Evolutionary conservation across 35 echinoderm and acorn worm species (phyloP), one percentile per base, ranked within the genome.

Genomic region (Stichopus chloronotus): DNA sequence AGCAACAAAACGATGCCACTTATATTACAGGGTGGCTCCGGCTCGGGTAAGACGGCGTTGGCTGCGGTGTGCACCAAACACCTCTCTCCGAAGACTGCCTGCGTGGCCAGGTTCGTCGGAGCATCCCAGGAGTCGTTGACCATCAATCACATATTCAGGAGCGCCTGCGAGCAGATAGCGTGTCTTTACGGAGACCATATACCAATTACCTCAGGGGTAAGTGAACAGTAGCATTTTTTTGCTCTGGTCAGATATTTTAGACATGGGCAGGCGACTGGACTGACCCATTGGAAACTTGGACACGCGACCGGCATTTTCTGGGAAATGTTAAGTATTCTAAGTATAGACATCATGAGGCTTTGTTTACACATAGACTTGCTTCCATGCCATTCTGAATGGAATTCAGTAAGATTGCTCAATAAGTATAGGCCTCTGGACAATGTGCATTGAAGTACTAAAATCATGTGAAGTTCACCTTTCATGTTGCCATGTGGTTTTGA

Each of bases 121-220:
- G 81, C 95, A 4, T 95, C 97, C 4, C 85, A 78, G 57, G 95
- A 96, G 61, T 96, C 97, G 1, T 92, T 88, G 9, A 90, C 91
- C 9, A 90, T 94, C 11, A 96, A 96, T 22, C 94, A 93, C 55
- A 83, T 99, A 53, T 92, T 99, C 53, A 93, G 95, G 60, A 99
- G 97, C 59, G 92, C 94, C 3, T 99, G 97, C 91, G 95, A 96
- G 52, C 97, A 99, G 92, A 95, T 99, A 23, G 94, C 97, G 2
- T 96, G 96, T 87, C 71, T 99, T 17, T 99, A 99, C 71, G 95
- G 95, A 78, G 95, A 96, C 72, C 95, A 99, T 96, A 96, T 99
- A 87, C 96, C 97, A 57, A 91, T 96, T 56, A 83, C 93, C 55
- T 92, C 95, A 19, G 95, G 91, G 95, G 97, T 99, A 92, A 96